Percentiles rank a stretch among this genome's conserved stretches.
phyloP scores from a whole-genome alignment of 2,113 vertebrate species.

The Amphiprion percula region DNA sequence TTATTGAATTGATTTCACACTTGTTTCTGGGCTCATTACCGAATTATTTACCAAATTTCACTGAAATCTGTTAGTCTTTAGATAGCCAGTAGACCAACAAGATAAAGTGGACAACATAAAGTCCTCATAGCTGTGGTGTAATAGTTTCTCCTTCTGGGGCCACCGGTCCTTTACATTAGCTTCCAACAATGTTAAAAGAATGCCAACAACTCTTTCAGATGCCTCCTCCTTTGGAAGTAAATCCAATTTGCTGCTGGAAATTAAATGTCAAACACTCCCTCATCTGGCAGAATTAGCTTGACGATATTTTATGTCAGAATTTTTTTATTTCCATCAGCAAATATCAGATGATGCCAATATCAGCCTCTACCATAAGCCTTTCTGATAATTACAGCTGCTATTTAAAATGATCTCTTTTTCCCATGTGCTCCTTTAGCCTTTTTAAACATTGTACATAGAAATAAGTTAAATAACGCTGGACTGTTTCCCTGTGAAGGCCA shows the following conservation, averaged over 20 bases:
- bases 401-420: slow-evolving; percentile 26
- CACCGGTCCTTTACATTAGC: slow-evolving; percentile 7
- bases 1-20: background rate
- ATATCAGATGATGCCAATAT: slow-evolving; percentile 3
- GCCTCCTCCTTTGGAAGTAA: slow-evolving; percentile 7
- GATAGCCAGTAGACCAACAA: background rate
- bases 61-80: background rate
- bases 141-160: background rate
- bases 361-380: background rate
- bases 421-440: slow-evolving; percentile 12
- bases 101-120: background rate
- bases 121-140: background rate
- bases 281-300: slow-evolving; percentile 9
- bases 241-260: slow-evolving; percentile 17
- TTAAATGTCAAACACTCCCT: slow-evolving; percentile 10
- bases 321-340: background rate
- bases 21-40: background rate
- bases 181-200: slow-evolving; percentile 19
- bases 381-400: slow-evolving; percentile 3
- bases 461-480: slow-evolving; percentile 25
- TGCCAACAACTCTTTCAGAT: background rate
- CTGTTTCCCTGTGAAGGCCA: slow-evolving; percentile 13
- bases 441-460: slow-evolving; percentile 18
- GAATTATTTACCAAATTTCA: background rate
- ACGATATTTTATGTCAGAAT: background rate